Evolutionary conservation across 2,113 vertebrate genomes (phyloP), one percentile per base, ranked within the genome.

Genomic region (Macrotis lagotis): DNA sequence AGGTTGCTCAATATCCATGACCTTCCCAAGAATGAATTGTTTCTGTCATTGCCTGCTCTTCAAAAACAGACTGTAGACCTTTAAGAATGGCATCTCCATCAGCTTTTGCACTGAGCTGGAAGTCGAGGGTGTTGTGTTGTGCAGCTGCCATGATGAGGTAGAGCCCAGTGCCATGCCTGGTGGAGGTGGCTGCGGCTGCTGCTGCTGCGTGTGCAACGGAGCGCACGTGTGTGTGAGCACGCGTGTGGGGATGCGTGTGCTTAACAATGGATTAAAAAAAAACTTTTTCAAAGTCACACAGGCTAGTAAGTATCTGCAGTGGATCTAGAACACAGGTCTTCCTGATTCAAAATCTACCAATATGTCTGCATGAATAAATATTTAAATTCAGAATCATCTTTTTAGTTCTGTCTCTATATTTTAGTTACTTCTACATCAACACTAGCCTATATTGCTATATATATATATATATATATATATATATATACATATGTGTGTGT

Each of bases 81-180:
- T n/a, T n/a, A n/a, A n/a, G n/a, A n/a, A n/a, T n/a, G n/a, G n/a
- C n/a, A n/a, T n/a, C n/a, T n/a, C n/a, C n/a, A n/a, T n/a, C n/a
- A n/a, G n/a, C 99, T 99, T 99, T 98, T 97, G 98, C 96, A 96
- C 98, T 98, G 98, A 99, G 99, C 98, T 92, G 98, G 98, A 99
- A 99, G 98, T 99, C 99, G 97, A 99, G 99, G 93, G 99, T 99
- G 96, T 99, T 99, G 98, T 99, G 99, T 99, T 98, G 99, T 98
- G 99, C 98, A 98, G 99, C 98, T 99, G 99, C 99, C 99, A 99
- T 99, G 99, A 98, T 98, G 98, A 98, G 96, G 98, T 96, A 96
- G 96, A 94, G 98, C 99, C 98, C 98, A 99, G 98, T 98, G 99
- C 99, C 99, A 99, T 99, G 99, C 99, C 99, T 99, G 98, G 99